These are phyloP conservation scores for Cettia cetti DNA, from an alignment of 2,113 vertebrate genomes.

Conservation along the genomic window DNA sequence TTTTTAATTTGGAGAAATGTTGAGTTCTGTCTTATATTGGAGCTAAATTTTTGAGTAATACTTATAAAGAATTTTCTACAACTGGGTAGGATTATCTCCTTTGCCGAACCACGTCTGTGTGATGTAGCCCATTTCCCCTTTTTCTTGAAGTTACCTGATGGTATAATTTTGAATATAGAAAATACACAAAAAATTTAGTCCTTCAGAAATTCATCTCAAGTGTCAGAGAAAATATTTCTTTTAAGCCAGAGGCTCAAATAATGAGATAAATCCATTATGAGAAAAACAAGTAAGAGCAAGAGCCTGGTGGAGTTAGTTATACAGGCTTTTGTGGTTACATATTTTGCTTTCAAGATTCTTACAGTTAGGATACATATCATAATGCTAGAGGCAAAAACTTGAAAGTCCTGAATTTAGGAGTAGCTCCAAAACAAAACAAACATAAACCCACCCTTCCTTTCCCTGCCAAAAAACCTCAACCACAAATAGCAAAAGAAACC, in stretches of 20 bases:
- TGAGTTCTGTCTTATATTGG: not conserved
- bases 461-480: not conserved
- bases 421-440: not conserved
- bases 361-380: not conserved
- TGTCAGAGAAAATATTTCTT: not conserved
- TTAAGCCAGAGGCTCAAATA: not conserved
- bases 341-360: conserved; percentile 1
- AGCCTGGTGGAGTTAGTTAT: not conserved
- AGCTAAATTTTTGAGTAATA: not conserved
- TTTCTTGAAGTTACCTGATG: not conserved
- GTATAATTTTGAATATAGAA: not conserved
- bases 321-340: not conserved
- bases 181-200: not conserved
- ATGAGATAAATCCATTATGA: not conserved
- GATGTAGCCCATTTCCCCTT: not conserved
- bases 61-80: not conserved
- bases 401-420: not conserved
- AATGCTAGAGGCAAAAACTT: not conserved
- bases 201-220: not conserved
- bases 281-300: not conserved
- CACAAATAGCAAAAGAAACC: not conserved
- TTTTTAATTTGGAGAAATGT: not conserved
- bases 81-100: not conserved
- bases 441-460: not conserved
- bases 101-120: not conserved